Evolutionary conservation across 2,113 vertebrate genomes (phyloP), one percentile per base, ranked within the genome.

Genomic region (Ibidorhyncha struthersii): DNA sequence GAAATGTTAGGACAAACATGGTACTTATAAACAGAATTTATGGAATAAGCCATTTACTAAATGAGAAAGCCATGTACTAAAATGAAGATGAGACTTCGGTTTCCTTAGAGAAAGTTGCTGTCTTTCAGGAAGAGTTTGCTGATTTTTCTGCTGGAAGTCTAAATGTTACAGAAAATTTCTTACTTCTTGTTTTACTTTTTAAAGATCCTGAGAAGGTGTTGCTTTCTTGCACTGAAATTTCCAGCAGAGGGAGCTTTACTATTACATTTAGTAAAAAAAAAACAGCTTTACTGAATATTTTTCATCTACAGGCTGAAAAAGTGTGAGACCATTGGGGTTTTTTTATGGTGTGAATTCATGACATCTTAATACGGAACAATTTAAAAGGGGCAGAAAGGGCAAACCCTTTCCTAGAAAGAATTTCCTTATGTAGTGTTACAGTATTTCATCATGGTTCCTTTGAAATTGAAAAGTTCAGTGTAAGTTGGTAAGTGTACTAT

Each of bases 221-320:
- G 30, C 27, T 78, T 90, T 91, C 82, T 81, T 43, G 47, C 38
- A 29, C 50, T 23, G 47, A 27, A 69, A 65, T 86, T 88, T 90
- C 96, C 97, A 96, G 86, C 69, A 97, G 97, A 96, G 92, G 95
- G 97, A 97, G 97, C 90, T 84, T 94, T 95, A 38, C 69, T 19
- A 45, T 88, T 94, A n/a, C 8, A 11, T 72, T 71, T 62, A 74
- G 29, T 65, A 6, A 45, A 45, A 45, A 45, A 26, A 95, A 47
- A 6, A 0, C 3, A 20, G 14, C 11, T 94, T 82, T 70, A 22
- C 27, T 82, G 9, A 62, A 0, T 88, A 52, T 50, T 90, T 84
- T 84, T 65, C 2, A 14, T 49, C 8, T 47, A 47, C 49, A 59
- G 1, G 87, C 45, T 65, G 27, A 65, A 80, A 81, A 67, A 50